These are phyloP conservation scores for Xiphydria camelus DNA, from an alignment of 2,888 invertebrate genomes.

Conservation along the genomic window DNA sequence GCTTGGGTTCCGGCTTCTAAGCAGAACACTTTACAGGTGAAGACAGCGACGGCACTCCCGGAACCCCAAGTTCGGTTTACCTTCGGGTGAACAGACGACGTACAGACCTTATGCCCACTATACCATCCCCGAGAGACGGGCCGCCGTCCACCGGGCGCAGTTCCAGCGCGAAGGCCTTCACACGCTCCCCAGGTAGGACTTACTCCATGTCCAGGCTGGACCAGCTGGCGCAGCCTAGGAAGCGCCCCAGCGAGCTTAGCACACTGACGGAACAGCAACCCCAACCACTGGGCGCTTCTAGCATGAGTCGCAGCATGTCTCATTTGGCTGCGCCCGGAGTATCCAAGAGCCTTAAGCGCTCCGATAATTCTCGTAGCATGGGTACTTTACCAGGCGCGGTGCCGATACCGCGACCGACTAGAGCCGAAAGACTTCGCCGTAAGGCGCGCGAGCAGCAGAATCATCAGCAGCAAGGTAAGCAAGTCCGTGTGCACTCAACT, in stretches of 20 bases:
- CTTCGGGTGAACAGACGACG: constrained; percentile 81
- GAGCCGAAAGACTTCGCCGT: constrained; percentile 53
- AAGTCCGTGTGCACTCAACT: constrained; percentile 44
- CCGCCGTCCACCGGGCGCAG: constrained; percentile 45
- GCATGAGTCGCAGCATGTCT: constrained; percentile 74
- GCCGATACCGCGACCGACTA: constrained; percentile 47
- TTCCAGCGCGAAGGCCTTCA: constrained; percentile 54
- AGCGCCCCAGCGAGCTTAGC: constrained; percentile 54
- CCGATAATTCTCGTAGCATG: constrained; percentile 57
- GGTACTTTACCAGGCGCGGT: constrained; percentile 52
- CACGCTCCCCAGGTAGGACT: constrained; percentile 77
- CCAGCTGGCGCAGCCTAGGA: constrained; percentile 76
- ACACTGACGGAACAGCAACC: constrained; percentile 36
- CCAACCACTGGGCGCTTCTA: constrained; percentile 52
- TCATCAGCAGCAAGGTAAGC: constrained; percentile 50
- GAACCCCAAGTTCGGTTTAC: constrained; percentile 64
- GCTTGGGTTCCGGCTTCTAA: constrained; percentile 37
- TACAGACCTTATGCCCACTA: constrained; percentile 89
- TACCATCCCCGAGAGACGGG: constrained; percentile 72
- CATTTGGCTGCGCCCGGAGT: constrained; percentile 63
- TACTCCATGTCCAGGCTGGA: constrained; percentile 93
- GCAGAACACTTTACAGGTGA: constrained; percentile 50
- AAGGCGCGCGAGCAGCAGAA: constrained; percentile 52
- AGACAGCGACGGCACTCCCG: constrained; percentile 44
- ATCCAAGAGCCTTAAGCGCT: constrained; percentile 50